These are phyloP conservation scores for Ranitomeya imitator DNA, from an alignment of 2,113 vertebrate genomes.

Conservation along the genomic window DNA sequence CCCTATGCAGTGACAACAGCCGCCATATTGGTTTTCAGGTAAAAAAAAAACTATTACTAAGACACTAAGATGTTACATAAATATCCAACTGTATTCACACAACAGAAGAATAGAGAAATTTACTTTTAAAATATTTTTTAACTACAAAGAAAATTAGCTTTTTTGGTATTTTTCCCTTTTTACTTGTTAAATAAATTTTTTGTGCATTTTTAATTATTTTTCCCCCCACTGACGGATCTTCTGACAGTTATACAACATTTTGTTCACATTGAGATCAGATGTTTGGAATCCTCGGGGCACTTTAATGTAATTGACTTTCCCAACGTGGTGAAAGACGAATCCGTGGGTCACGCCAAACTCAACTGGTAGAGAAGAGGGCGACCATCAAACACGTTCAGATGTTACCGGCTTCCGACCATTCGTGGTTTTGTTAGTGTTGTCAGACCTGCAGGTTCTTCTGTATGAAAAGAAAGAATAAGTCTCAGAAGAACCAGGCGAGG, in stretches of 20 bases:
- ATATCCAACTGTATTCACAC: background rate
- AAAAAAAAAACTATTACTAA: background rate
- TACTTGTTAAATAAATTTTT: background rate
- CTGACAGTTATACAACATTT: background rate
- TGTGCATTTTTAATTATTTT: background rate
- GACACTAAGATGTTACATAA: background rate
- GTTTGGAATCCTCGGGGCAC: background rate
- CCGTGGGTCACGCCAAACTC: background rate
- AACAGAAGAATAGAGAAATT: background rate
- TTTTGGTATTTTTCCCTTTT: background rate
- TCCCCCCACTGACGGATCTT: background rate
- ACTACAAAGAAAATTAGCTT: background rate
- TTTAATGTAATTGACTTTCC: constrained; percentile 35
- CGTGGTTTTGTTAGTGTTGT: background rate
- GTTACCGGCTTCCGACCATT: background rate
- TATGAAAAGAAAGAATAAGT: constrained; percentile 7
- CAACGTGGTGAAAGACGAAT: background rate
- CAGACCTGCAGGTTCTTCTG: constrained; percentile 3
- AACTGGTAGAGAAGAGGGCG: background rate
- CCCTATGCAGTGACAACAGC: background rate
- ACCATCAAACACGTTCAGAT: background rate
- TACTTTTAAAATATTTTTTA: no score
- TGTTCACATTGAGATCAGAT: background rate
- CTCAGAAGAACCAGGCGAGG: constrained; percentile 19
- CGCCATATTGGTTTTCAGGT: background rate